A percentile compares a stretch with the other conserved stretches of the same genome.
These are phyloP conservation scores for Phylloscopus trochiloides DNA, from an alignment of 2,113 vertebrate genomes.

Conservation along the genomic window DNA sequence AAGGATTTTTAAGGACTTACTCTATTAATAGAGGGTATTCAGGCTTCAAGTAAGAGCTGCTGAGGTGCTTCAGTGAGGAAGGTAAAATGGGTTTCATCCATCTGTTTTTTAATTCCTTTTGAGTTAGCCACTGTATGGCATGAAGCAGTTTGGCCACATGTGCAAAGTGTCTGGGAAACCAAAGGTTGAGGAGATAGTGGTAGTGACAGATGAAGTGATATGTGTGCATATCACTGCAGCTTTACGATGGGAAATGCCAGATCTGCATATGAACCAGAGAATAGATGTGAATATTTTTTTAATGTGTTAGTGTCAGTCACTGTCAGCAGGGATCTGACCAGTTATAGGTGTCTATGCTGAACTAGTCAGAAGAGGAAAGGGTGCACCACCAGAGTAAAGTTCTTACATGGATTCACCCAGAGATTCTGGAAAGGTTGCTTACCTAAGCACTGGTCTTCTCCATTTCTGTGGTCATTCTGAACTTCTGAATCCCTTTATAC, in stretches of 20 bases:
- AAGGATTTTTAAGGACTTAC: neutral
- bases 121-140: neutral
- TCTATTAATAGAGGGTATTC: neutral
- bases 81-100: neutral
- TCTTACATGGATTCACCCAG: neutral
- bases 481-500: neutral
- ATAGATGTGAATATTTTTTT: neutral
- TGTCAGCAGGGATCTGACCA: neutral
- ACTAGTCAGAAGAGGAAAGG: neutral
- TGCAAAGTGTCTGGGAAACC: neutral
- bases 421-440: neutral
- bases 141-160: neutral
- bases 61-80: neutral
- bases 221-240: neutral
- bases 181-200: neutral
- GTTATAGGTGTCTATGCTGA: neutral
- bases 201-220: neutral
- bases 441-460: neutral
- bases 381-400: neutral
- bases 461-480: neutral
- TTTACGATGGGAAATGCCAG: neutral
- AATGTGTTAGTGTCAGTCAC: rapidly evolving
- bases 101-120: neutral
- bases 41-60: neutral
- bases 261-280: neutral